phyloP scores from a whole-genome alignment of 2,797 vertebrate species.

The Anolis apletophallus region DNA sequence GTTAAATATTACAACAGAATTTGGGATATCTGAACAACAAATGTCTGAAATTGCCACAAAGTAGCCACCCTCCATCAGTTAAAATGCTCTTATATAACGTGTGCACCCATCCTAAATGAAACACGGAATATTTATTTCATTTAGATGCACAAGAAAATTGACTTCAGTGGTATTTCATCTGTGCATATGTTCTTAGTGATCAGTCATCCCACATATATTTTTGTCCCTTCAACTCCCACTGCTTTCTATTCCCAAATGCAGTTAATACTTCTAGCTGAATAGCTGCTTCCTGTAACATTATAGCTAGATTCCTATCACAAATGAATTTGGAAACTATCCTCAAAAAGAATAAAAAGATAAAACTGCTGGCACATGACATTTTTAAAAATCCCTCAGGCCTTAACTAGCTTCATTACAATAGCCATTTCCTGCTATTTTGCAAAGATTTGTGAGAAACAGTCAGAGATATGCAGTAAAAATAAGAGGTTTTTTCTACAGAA shows the following conservation, averaged over 20 bases:
- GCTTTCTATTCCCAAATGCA: slow-evolving; percentile 10
- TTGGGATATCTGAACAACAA: too few species aligned
- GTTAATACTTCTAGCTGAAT: slow-evolving; percentile 34
- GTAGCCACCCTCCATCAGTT: neutral
- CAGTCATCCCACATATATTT: neutral
- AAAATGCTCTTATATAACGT: neutral
- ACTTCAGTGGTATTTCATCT: neutral
- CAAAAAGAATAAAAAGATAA: slow-evolving; percentile 55
- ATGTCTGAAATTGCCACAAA: too few species aligned
- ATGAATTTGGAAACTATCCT: slow-evolving; percentile 45
- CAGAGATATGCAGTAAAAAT: slow-evolving; percentile 32
- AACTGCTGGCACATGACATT: slow-evolving; percentile 43
- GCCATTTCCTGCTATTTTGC: slow-evolving; percentile 64
- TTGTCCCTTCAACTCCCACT: slow-evolving; percentile 20
- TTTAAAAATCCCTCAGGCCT: slow-evolving; percentile 56
- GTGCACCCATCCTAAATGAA: neutral
- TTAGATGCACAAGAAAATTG: neutral
- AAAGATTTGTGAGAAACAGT: slow-evolving; percentile 31
- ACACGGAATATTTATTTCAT: neutral
- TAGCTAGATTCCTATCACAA: slow-evolving; percentile 35
- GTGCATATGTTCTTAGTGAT: neutral
- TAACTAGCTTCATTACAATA: slow-evolving; percentile 54
- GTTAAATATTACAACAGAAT: too few species aligned
- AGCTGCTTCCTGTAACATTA: slow-evolving; percentile 36
- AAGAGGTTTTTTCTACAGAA: slow-evolving; percentile 56